Base-by-base conservation (phyloP, 2,888 invertebrate genomes). In the Oligia strigilis region DNA sequence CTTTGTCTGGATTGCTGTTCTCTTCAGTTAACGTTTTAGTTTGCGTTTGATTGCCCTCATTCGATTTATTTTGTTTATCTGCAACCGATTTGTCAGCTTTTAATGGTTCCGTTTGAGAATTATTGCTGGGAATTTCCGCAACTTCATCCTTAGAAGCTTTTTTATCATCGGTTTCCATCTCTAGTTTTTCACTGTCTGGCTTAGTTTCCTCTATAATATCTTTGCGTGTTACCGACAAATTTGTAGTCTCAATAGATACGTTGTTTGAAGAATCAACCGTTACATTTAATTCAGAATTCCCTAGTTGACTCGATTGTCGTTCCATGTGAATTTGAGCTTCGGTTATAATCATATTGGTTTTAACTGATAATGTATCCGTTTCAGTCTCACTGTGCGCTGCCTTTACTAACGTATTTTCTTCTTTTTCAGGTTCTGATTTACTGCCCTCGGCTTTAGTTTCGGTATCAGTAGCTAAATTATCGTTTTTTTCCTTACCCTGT, bases 291-390 rank as follows among this genome's bases (percentile, higher is more conserved):
- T 97, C 97, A 55, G 97, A 95, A 90, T 93, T 96, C 29, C 95
- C 96, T 76, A 95, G 95, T 87, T 96, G 93, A 88, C 93, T 94
- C 17, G 95, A 94, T 86, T 97, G 95, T 76, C 96, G 94, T 90
- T 97, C 96, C 94, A 97, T 95, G 80, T 97, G 97, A 84, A 97
- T 96, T 93, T 97, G 96, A 46, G 97, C 97, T 95, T 97, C 97
- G 14, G 97, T 97, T 73, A 96, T 95, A 69, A 97, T 93, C 95
- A 96, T 96, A 84, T 97, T 97, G 8, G 97, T 96, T 91, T 97
- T 96, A 9, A 97, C 93, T 46, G 97, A 97, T 80, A 96, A 86
- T 11, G 96, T 96, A 84, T 97, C 97, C 1, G 96, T 97, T 92
- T 97, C 97, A 74, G 94, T 97, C 93, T 96, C 97, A 93, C 96